Evolutionary conservation across 2,888 invertebrate genomes (phyloP), one percentile per base, ranked within the genome.

Genomic region (Atrina japonica): DNA sequence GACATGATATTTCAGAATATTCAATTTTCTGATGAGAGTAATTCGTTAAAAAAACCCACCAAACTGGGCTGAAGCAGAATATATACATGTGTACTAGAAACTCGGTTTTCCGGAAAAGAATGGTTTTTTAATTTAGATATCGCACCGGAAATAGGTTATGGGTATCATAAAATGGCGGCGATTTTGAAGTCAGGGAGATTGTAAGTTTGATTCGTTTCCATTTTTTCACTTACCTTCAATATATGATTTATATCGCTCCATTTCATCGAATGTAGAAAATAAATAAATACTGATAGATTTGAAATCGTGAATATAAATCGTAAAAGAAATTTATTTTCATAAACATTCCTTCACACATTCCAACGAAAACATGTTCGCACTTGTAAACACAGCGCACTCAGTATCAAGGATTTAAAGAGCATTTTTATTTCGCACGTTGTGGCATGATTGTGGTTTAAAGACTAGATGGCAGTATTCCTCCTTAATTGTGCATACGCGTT

Each of bases 111-210:
- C 27, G 1, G 18, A 35, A 2, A 14, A 25, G 11, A 25, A 7
- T 7, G 27, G 6, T n/a, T 27, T 0, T 29, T 53, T 3, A 7
- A 60, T 14, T 0, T 49, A 47, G 29, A 45, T 45, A 14, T n/a
- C 2, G 9, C n/a, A n/a, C 27, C 40, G 3, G 21, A 49, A 49
- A n/a, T 66, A 56, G 49, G 56, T 56, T 58, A 40, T 66, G 66
- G 66, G 66, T 56, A 56, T 47, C 56, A 45, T 56, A 49, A 47
- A 43, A 66, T 66, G 66, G 66, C 66, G 66, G 66, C 66, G 29
- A 40, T 47, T 66, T 66, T 40, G 40, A 66, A 66, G 56, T 21
- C 5, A 35, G 49, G 56, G 56, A 56, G 27, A 21, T 30, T 23
- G 9, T 6, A 11, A 30, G 49, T 21, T 43, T 41, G 23, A 16